Conservation (phyloP, 2,888 invertebrate genomes). For the Poecilus cupreus region DNA sequence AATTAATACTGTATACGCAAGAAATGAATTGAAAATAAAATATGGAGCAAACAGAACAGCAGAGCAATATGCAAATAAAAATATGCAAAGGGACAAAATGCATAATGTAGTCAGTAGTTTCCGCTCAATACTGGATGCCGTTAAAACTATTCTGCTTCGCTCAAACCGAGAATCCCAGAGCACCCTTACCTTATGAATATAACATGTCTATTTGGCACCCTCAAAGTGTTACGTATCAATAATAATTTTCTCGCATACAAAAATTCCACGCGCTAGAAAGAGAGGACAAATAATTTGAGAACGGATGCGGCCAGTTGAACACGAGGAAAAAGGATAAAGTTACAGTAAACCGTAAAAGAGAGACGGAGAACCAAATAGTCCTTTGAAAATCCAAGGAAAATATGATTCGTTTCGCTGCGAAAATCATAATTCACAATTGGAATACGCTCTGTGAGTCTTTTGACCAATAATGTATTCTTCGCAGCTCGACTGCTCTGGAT, state of each 20-base stretch:
- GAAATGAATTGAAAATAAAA: not conserved
- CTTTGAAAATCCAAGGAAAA: slow-evolving; percentile 72
- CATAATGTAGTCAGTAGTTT: slow-evolving; percentile 50
- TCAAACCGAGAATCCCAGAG: slow-evolving; percentile 25
- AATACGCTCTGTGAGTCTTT: slow-evolving; percentile 71
- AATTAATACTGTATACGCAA: not conserved
- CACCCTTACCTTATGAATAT: slow-evolving; percentile 71
- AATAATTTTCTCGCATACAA: slow-evolving; percentile 71
- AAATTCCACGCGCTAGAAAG: slow-evolving; percentile 63
- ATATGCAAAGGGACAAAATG: slow-evolving; percentile 24
- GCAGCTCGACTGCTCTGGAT: not conserved
- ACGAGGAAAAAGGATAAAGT: slow-evolving; percentile 64
- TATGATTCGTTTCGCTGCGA: slow-evolving; percentile 72
- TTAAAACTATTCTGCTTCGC: slow-evolving; percentile 39
- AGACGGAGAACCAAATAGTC: slow-evolving; percentile 64
- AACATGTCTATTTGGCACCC: slow-evolving; percentile 73
- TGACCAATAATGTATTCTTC: slow-evolving; percentile 72
- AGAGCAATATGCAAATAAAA: slow-evolving; percentile 14
- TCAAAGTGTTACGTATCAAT: slow-evolving; percentile 73
- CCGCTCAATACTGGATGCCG: slow-evolving; percentile 47
- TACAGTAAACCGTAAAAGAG: slow-evolving; percentile 58
- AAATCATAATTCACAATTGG: slow-evolving; percentile 72
- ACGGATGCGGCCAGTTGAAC: slow-evolving; percentile 68
- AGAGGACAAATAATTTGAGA: slow-evolving; percentile 61
- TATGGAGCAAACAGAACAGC: not conserved